Evolutionary conservation across 2,888 invertebrate genomes (phyloP).

Genomic region (Andrena praecox): DNA sequence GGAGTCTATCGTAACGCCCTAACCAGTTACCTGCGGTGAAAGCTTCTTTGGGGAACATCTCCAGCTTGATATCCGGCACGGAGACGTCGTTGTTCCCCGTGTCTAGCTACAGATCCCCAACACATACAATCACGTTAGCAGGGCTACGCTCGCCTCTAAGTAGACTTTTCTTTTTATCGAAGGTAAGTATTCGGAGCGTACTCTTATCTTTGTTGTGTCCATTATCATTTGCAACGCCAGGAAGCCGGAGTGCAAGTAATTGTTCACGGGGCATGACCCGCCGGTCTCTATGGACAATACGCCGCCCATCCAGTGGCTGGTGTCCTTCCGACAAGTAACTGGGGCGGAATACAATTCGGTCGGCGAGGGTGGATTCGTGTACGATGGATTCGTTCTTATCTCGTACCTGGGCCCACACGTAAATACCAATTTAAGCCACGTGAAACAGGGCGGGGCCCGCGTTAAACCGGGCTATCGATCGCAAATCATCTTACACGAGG

Average conservation of each 20-base stretch:
- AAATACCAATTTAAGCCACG: constrained; percentile 8
- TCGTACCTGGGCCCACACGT: constrained; percentile 87
- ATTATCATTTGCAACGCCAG: constrained; percentile 90
- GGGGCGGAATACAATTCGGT: constrained; percentile 88
- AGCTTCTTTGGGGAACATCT: constrained; percentile 90
- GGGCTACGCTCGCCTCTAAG: not conserved
- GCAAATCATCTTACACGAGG: constrained; percentile 85
- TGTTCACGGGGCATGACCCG: constrained; percentile 91
- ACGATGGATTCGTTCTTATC: constrained; percentile 90
- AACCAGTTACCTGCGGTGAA: constrained; percentile 87
- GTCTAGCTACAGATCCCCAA: constrained; percentile 86
- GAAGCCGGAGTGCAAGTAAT: constrained; percentile 92
- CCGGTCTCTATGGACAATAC: constrained; percentile 89
- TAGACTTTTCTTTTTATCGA: not conserved
- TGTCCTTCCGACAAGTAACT: constrained; percentile 89
- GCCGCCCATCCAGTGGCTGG: constrained; percentile 87
- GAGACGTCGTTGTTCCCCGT: constrained; percentile 87
- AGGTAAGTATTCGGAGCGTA: constrained; percentile 76
- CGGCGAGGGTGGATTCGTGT: constrained; percentile 88
- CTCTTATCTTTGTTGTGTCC: constrained; percentile 91
- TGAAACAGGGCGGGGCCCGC: not conserved
- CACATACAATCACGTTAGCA: not conserved
- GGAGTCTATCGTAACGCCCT: not conserved
- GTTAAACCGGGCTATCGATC: not conserved
- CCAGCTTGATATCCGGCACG: constrained; percentile 88